These are phyloP conservation scores for Passer domesticus DNA, from an alignment of 2,113 vertebrate species.

Conservation along the genomic window DNA sequence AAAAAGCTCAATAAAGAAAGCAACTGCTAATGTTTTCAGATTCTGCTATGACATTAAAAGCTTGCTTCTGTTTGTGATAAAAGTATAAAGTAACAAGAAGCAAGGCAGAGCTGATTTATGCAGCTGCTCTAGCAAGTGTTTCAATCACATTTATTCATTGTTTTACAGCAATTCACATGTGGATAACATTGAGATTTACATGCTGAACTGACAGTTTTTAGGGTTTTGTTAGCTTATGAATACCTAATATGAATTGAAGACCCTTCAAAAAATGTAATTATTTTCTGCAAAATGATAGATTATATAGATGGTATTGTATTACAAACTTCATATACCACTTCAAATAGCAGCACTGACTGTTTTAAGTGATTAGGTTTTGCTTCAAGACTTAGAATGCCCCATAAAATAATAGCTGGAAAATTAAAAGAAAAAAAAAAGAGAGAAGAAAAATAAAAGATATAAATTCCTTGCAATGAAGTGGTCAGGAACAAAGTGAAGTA, in stretches of 20 bases:
- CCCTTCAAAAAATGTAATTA: conserved; percentile 37
- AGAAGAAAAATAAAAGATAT: neutral
- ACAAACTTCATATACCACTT: neutral
- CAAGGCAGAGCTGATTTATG: conserved; percentile 42
- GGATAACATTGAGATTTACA: conserved; percentile 47
- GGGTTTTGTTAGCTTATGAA: conserved; percentile 25
- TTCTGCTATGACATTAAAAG: neutral
- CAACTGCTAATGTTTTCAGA: neutral
- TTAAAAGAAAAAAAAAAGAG: neutral
- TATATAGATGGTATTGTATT: neutral
- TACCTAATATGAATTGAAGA: conserved; percentile 38
- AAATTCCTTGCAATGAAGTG: neutral
- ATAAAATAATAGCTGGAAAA: neutral
- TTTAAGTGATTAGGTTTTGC: neutral
- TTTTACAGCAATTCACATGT: conserved; percentile 50
- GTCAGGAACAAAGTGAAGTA: neutral
- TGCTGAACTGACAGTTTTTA: conserved; percentile 8
- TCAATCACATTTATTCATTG: conserved; percentile 55
- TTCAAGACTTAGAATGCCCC: neutral
- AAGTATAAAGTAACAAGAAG: neutral
- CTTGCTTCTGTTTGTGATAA: neutral
- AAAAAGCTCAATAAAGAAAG: neutral
- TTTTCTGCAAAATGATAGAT: conserved; percentile 32
- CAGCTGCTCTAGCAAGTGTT: conserved; percentile 1
- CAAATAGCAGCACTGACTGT: neutral